Evolutionary conservation across 1,140 invertebrate species (phyloP).

Genomic region (Pomacea maculata): DNA sequence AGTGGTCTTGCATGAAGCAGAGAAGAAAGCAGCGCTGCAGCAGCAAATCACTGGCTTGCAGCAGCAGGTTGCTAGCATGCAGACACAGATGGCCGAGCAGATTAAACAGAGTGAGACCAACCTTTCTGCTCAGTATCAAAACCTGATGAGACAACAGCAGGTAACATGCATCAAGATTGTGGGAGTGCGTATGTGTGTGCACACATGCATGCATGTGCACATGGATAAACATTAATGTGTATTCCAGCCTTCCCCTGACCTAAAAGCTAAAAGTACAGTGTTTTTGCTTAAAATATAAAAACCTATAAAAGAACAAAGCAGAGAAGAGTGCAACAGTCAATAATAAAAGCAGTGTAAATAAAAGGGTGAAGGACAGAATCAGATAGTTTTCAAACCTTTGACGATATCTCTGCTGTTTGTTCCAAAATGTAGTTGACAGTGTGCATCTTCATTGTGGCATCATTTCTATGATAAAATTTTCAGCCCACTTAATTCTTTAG

Average conservation of each 20-base stretch:
- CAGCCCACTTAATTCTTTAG: no score
- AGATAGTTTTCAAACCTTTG: no score
- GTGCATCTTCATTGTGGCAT: no score
- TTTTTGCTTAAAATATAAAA: no score
- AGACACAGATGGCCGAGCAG: slow-evolving; percentile 79
- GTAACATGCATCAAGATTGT: slow-evolving; percentile 32
- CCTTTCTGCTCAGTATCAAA: slow-evolving; percentile 90
- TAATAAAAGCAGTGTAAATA: no score
- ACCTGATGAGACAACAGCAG: slow-evolving; percentile 68
- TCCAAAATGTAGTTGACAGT: no score
- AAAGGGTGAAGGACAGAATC: no score
- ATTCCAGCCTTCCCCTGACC: not conserved
- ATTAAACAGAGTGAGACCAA: slow-evolving; percentile 94
- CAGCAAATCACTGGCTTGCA: slow-evolving; percentile 63
- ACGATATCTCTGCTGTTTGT: no score
- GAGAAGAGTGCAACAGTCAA: no score
- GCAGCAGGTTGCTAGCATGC: slow-evolving; percentile 77
- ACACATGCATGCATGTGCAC: no score
- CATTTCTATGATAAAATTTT: no score
- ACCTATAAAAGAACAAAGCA: no score
- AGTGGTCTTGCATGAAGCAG: slow-evolving; percentile 31
- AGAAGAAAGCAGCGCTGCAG: slow-evolving; percentile 33
- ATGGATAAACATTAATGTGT: not conserved
- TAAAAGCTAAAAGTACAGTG: not conserved
- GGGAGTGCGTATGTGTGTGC: not conserved